Evolutionary conservation across 2,113 vertebrate genomes (phyloP), one percentile per base, ranked within the genome.

Genomic region (Lophochroa leadbeateri): DNA sequence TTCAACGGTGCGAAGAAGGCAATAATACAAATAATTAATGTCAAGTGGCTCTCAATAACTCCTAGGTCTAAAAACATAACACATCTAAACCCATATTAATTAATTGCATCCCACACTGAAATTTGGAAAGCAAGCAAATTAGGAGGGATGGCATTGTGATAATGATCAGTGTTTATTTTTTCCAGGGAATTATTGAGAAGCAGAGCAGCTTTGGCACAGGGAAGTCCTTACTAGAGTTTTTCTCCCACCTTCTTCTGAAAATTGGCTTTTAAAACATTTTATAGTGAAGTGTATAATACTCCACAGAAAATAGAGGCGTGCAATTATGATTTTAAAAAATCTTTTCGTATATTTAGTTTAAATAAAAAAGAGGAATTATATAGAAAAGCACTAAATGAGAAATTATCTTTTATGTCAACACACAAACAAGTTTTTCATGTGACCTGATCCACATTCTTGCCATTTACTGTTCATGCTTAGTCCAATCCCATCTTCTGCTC

Each of bases 1-100:
- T 81, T 86, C 49, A 49, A 1, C 2, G 2, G 46, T 76, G 52
- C 17, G 76, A 63, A 68, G 75, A 70, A 50, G 63, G 65, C 82
- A 93, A 47, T 76, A 68, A 44, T 52, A 71, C 68, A 91, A 94
- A 81, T 93, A 90, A 88, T 86, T 88, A 80, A 91, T 70, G 53
- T 77, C 60, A 94, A 90, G 55, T 91, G 60, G 33, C 63, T 91
- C 79, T 64, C 89, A 86, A 76, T 94, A 90, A 43, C 5, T 28
- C 39, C 52, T 64, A 75, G 43, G 57, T 88, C 63, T 90, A 67
- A 93, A 86, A 82, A 53, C 67, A 37, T 8, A 82, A 50, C 27
- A 55, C 2, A 2, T 37, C 74, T n/a, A 82, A 86, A 71, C 41
- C 33, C 28, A 9, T 67, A 72, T 81, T 65, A 95, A 91, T 91